These are phyloP conservation scores for Thalassophryne amazonica DNA, from an alignment of 2,797 vertebrate genomes.

Conservation along the genomic window DNA sequence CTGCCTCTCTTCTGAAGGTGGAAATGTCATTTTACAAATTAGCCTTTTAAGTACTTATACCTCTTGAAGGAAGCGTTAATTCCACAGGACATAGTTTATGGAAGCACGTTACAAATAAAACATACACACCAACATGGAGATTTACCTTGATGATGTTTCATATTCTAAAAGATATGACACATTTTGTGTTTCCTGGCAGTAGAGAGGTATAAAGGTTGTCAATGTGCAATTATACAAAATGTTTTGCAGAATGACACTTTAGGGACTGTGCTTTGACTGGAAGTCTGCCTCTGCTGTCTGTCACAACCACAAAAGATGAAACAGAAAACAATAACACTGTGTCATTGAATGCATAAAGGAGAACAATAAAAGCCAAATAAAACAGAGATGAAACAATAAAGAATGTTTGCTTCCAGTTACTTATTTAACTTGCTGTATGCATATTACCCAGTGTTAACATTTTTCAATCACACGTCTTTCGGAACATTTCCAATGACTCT, in stretches of 20 bases:
- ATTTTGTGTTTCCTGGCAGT: not conserved
- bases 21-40: constrained; percentile 34
- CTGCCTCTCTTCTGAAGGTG: constrained; percentile 20
- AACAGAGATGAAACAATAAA: constrained; percentile 18
- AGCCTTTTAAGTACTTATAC: constrained; percentile 39
- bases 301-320: constrained; percentile 8
- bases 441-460: constrained; percentile 49
- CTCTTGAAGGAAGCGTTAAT: constrained; percentile 39
- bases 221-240: constrained; percentile 11
- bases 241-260: not conserved
- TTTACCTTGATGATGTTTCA: not conserved
- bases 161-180: constrained; percentile 2
- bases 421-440: constrained; percentile 11
- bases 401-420: constrained; percentile 30
- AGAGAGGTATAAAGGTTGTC: constrained; percentile 8
- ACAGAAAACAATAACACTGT: constrained; percentile 21
- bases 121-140: not conserved
- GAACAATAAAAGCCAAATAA: constrained; percentile 25
- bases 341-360: constrained; percentile 27
- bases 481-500: constrained; percentile 6
- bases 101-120: not conserved
- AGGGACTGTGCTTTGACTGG: not conserved
- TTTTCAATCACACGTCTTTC: not conserved
- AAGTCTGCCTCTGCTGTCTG: not conserved
- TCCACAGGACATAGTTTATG: constrained; percentile 19